Evolutionary conservation across 1,140 invertebrate species (phyloP), one percentile per base, ranked within the genome.

Genomic region (Lineus longissimus): DNA sequence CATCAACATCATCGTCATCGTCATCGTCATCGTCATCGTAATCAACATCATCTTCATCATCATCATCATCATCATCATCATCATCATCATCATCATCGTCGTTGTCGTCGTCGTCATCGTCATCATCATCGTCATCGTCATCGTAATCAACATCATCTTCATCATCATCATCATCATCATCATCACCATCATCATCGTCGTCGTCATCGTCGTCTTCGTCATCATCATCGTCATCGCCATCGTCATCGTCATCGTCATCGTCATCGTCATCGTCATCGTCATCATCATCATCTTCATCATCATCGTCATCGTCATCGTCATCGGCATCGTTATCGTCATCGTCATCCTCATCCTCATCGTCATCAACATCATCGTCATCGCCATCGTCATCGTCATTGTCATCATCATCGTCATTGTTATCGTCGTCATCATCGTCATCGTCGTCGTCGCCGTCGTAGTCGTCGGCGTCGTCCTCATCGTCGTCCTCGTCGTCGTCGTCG

Each of bases 221-320:
- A 55, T 61, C 59, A 55, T 54, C 59, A 61, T 61, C 1, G 55
- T 61, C 59, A 55, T 61, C 40, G 55, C 55, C 59, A 61, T 61
- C 59, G 55, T 55, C 59, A 19, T 55, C 59, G n/a, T n/a, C n/a
- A n/a, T n/a, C n/a, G n/a, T n/a, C n/a, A n/a, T n/a, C n/a, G n/a
- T n/a, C n/a, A n/a, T n/a, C n/a, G n/a, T n/a, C n/a, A n/a, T n/a
- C n/a, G n/a, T n/a, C n/a, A n/a, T n/a, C n/a, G n/a, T n/a, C n/a
- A n/a, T n/a, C n/a, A n/a, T n/a, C n/a, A n/a, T n/a, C n/a, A n/a
- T n/a, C n/a, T n/a, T n/a, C n/a, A 15, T 55, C 59, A 19, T 55
- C 2, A 15, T 55, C 59, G 15, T 61, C 59, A 17, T 61, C 59
- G 55, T 55, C 59, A 2, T 55, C 59, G 55, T n/a, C 40, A 43